Conservation (phyloP, 2,888 invertebrate genomes). For the Melanostoma mellinum region DNA sequence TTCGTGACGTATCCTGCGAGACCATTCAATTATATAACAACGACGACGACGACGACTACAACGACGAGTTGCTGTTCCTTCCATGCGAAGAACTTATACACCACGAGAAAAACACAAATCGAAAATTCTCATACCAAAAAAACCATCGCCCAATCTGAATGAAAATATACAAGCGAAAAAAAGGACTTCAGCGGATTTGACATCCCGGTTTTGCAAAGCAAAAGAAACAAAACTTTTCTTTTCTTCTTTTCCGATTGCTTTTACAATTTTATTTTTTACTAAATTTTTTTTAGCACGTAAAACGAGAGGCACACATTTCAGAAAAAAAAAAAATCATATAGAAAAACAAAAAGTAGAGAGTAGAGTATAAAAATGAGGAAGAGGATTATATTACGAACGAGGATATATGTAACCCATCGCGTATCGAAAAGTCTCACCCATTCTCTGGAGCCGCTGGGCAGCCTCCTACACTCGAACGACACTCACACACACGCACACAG, state of each 20-base stretch:
- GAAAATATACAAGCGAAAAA: conserved; percentile 25
- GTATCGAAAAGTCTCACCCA: conserved; percentile 68
- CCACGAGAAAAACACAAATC: conserved; percentile 28
- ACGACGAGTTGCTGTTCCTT: conserved; percentile 14
- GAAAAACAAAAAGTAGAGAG: conserved; percentile 6
- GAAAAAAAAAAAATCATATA: conserved; percentile 9
- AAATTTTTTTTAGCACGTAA: conserved; percentile 21
- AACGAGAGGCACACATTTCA: conserved; percentile 16
- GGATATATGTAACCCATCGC: conserved; percentile 62
- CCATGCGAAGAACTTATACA: conserved; percentile 3
- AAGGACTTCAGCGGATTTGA: conserved; percentile 44
- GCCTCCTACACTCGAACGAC: conserved; percentile 17
- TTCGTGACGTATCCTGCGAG: conserved; percentile 1
- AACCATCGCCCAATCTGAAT: conserved; percentile 35
- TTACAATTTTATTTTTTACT: conserved; percentile 35
- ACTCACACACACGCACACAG: conserved; percentile 11
- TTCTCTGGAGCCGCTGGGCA: conserved; percentile 38
- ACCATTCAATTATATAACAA: conserved; percentile 59
- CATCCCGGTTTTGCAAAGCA: conserved; percentile 48
- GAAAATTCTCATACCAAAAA: conserved; percentile 22
- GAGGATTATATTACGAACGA: conserved; percentile 55
- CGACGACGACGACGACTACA: conserved; percentile 8
- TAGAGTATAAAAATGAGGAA: conserved; percentile 20
- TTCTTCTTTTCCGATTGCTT: conserved; percentile 35
- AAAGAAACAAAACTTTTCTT: conserved; percentile 31